Conservation (phyloP, 2,888 invertebrate genomes). For the Allolobophora icterica region DNA sequence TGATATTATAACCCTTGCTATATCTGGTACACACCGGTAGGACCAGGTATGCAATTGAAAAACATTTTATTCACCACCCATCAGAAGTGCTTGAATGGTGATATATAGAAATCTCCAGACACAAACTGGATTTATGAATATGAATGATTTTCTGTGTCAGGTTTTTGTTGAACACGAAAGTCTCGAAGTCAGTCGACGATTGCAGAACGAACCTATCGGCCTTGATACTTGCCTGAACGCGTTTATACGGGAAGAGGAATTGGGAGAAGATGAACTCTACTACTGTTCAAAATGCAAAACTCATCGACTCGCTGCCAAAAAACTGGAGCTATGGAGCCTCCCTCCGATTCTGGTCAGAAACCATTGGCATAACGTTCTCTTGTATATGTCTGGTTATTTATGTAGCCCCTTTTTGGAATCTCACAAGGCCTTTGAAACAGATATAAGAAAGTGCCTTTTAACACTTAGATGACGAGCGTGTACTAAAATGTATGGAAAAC, state of each 20-base stretch:
- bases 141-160: slow-evolving; percentile 63
- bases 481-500: too few relatives aligned
- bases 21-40: too few relatives aligned
- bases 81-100: too few relatives aligned
- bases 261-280: slow-evolving; percentile 80
- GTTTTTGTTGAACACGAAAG: slow-evolving; percentile 79
- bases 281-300: slow-evolving; percentile 83
- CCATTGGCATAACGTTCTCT: neutral
- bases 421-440: too few relatives aligned
- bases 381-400: neutral
- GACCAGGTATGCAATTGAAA: neutral
- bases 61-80: neutral
- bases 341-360: slow-evolving; percentile 81
- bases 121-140: neutral
- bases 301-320: slow-evolving; percentile 85
- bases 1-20: neutral
- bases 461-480: too few relatives aligned
- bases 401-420: too few relatives aligned
- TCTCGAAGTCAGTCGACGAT: slow-evolving; percentile 74
- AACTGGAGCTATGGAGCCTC: slow-evolving; percentile 87
- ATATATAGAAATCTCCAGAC: too few relatives aligned
- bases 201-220: slow-evolving; percentile 82
- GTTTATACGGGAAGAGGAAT: slow-evolving; percentile 84
- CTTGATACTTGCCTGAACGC: slow-evolving; percentile 83
- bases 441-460: too few relatives aligned